Conservation (phyloP, 1,140 invertebrate species). For the Musca domestica region DNA sequence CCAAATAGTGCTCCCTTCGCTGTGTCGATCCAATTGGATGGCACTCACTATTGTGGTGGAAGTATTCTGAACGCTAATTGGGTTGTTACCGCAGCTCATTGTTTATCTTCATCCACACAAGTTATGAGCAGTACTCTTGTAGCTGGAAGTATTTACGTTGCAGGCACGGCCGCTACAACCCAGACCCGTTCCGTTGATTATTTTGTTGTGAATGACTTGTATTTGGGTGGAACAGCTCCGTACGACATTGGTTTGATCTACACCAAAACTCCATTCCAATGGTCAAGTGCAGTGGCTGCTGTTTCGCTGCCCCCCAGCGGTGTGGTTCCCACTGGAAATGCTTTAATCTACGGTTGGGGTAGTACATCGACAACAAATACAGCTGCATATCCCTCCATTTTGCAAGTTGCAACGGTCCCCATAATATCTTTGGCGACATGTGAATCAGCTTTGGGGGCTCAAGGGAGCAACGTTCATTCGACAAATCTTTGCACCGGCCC, state of each 20-base stretch:
- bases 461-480: conserved; percentile 46
- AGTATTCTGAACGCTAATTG: conserved; percentile 57
- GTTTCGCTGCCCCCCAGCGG: conserved; percentile 52
- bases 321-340: conserved; percentile 52
- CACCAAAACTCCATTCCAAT: conserved; percentile 54
- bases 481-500: conserved; percentile 58
- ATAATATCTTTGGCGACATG: conserved; percentile 42
- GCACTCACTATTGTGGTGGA: conserved; percentile 59
- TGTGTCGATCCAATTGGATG: conserved; percentile 44
- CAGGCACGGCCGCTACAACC: conserved; percentile 38
- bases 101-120: conserved; percentile 39
- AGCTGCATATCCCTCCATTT: conserved; percentile 44
- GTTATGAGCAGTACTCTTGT: conserved; percentile 39
- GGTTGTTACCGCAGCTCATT: conserved; percentile 56
- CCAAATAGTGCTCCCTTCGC: conserved; percentile 47
- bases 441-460: conserved; percentile 42
- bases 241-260: conserved; percentile 60
- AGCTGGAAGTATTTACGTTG: conserved; percentile 42
- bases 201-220: conserved; percentile 42
- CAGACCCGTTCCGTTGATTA: conserved; percentile 41
- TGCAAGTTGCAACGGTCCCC: conserved; percentile 52
- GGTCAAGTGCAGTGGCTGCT: conserved; percentile 53
- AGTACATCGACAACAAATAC: conserved; percentile 52
- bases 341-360: conserved; percentile 56
- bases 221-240: conserved; percentile 51